Evolutionary conservation across 2,888 invertebrate genomes (phyloP).

Genomic region (Drosophila tripunctata): DNA sequence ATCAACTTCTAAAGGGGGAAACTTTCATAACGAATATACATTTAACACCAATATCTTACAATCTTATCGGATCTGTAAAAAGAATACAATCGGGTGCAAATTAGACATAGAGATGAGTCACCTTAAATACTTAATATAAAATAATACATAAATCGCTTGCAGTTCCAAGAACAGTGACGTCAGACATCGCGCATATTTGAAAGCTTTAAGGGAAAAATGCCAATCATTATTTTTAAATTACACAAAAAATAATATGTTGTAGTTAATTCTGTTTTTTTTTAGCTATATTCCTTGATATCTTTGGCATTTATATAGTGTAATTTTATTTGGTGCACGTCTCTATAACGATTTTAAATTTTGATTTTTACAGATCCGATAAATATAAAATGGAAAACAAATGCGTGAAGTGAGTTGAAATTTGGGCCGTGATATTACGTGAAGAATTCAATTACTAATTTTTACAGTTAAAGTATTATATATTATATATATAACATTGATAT

Average conservation of each 20-base stretch:
- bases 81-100: background rate
- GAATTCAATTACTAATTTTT: slow-evolving; percentile 24
- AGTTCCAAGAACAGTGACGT: no score
- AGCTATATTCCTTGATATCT: background rate
- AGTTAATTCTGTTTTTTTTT: no score
- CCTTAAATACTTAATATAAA: no score
- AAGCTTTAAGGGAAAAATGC: no score
- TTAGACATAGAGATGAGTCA: background rate
- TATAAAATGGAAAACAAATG: slow-evolving; percentile 1
- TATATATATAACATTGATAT: slow-evolving; percentile 20
- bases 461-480: slow-evolving; percentile 1
- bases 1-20: background rate
- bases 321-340: background rate
- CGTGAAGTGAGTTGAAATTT: slow-evolving; percentile 10
- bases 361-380: background rate
- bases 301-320: no score
- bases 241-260: no score
- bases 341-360: background rate
- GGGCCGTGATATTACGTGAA: slow-evolving; percentile 6
- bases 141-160: no score
- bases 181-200: no score
- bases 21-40: slow-evolving; percentile 8
- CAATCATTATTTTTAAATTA: no score
- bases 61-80: slow-evolving; percentile 4
- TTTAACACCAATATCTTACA: background rate